These are phyloP conservation scores for Ailuropoda melanoleuca DNA, from an alignment of 2,113 vertebrate genomes.

Conservation along the genomic window DNA sequence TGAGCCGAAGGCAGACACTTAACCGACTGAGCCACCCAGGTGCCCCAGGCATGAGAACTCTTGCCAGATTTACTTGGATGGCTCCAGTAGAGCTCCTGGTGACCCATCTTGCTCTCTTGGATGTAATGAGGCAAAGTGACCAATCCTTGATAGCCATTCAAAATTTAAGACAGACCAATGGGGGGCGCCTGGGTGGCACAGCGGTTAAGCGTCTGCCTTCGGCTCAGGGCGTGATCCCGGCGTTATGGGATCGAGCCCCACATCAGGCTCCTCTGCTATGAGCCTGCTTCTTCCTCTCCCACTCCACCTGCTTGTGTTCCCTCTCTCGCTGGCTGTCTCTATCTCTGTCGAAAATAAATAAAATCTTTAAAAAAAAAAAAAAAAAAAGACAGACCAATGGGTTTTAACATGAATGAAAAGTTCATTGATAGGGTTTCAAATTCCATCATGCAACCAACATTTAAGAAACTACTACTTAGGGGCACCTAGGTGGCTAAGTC, in stretches of 20 bases:
- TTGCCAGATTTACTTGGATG: neutral
- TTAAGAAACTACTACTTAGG: conserved; percentile 14
- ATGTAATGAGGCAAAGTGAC: neutral
- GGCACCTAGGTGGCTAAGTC: neutral
- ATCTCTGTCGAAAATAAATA: too few relatives aligned
- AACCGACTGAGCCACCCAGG: too few relatives aligned
- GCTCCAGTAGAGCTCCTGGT: neutral
- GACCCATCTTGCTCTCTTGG: neutral
- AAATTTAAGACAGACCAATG: neutral
- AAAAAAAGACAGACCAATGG: neutral
- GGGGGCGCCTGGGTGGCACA: too few relatives aligned
- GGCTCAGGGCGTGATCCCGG: too few relatives aligned
- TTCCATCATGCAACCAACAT: neutral
- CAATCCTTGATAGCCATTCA: neutral
- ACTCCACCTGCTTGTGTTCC: too few relatives aligned
- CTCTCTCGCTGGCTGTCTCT: too few relatives aligned
- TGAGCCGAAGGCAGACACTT: too few relatives aligned
- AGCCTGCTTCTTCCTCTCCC: too few relatives aligned
- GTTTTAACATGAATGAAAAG: neutral
- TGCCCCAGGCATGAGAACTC: neutral
- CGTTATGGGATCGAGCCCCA: too few relatives aligned
- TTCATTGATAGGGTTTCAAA: neutral
- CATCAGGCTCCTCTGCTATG: too few relatives aligned
- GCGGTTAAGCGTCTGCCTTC: too few relatives aligned
- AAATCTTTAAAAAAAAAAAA: too few relatives aligned